Conservation (phyloP, 2,888 invertebrate genomes). For the Phymatocera aterrima region DNA sequence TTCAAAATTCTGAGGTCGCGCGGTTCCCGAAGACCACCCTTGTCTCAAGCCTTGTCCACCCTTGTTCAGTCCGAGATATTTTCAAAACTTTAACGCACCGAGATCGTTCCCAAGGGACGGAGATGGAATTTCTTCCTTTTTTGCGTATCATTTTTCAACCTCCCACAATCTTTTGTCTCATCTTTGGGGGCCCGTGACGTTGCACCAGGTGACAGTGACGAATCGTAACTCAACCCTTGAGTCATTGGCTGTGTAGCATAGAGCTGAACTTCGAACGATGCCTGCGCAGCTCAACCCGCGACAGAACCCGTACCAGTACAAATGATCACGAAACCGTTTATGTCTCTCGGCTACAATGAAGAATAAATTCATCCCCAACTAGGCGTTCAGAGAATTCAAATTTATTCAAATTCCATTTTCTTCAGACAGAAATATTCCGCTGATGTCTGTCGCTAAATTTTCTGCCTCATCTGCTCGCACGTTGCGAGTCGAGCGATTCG, state of each 20-base stretch:
- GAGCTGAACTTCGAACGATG: not conserved
- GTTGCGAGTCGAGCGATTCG: too few species aligned
- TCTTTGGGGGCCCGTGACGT: constrained; percentile 71
- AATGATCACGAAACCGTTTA: constrained; percentile 12
- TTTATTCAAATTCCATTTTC: not conserved
- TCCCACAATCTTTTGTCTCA: constrained; percentile 71
- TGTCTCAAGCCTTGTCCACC: constrained; percentile 15
- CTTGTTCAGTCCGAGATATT: constrained; percentile 32
- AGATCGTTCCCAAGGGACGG: constrained; percentile 42
- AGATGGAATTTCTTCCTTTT: constrained; percentile 65
- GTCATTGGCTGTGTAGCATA: constrained; percentile 56
- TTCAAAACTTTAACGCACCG: constrained; percentile 23
- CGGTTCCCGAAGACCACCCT: constrained; percentile 3
- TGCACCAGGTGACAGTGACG: constrained; percentile 73
- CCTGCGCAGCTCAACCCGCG: not conserved
- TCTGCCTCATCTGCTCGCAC: too few species aligned
- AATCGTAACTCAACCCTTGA: constrained; percentile 74
- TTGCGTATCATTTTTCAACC: constrained; percentile 74
- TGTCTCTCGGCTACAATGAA: not conserved
- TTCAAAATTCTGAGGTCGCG: constrained; percentile 13
- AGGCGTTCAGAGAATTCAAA: not conserved
- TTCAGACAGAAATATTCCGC: not conserved
- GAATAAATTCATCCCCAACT: not conserved
- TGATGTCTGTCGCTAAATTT: not conserved
- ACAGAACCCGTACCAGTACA: constrained; percentile 1